Conservation (phyloP, 2,888 invertebrate genomes). For the Microplitis deprimator region DNA sequence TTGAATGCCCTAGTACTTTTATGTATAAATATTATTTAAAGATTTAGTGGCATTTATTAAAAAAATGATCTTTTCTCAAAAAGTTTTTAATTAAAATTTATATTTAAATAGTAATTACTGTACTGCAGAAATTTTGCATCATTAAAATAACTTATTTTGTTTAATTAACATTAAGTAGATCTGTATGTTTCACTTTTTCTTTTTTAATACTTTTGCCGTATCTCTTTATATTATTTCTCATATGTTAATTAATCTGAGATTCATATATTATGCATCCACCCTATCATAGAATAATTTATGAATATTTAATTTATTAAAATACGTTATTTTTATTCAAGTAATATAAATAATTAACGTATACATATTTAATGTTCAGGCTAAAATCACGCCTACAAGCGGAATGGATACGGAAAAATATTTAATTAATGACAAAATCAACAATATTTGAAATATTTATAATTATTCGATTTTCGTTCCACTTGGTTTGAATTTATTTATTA, state of each 20-base stretch:
- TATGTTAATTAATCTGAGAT: not conserved
- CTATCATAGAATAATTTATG: no score
- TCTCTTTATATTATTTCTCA: not conserved
- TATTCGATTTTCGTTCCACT: no score
- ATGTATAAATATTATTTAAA: not conserved
- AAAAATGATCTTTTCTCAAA: not conserved
- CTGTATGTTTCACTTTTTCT: not conserved
- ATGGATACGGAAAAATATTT: no score
- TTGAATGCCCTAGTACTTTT: constrained; percentile 14
- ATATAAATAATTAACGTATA: no score
- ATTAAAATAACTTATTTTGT: not conserved
- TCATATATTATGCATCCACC: no score
- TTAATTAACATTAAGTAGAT: not conserved
- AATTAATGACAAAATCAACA: no score
- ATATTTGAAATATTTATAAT: no score
- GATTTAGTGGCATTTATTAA: constrained; percentile 20
- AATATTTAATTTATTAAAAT: no score
- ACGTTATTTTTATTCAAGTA: no score
- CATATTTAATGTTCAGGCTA: no score
- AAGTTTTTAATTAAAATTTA: not conserved
- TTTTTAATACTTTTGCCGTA: not conserved
- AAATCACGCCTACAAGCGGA: no score
- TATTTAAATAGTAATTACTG: not conserved
- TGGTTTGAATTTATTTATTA: no score
- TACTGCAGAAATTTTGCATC: not conserved